Percentiles rank a stretch among this genome's conserved stretches.
phyloP scores from a whole-genome alignment of 2,888 invertebrate genomes.

The Neoscelio sp. region DNA sequence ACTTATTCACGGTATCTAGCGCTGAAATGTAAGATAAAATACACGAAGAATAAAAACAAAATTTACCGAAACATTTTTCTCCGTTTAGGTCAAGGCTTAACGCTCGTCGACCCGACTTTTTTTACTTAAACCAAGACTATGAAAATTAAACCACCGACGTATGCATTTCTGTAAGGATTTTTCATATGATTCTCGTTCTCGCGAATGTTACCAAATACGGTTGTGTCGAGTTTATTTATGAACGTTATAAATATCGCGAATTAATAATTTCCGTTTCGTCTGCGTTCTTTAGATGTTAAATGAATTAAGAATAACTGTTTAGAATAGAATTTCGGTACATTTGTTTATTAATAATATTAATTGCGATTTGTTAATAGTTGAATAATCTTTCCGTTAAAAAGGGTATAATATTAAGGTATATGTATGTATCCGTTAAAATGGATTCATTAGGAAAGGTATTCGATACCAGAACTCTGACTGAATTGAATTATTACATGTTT shows the following conservation, averaged over 20 bases:
- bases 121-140: conserved; percentile 52
- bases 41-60: conserved; percentile 50
- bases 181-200: conserved; percentile 7
- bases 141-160: conserved; percentile 51
- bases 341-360: no score
- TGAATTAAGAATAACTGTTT: no score
- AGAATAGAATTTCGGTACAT: no score
- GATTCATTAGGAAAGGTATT: no score
- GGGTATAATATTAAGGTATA: no score
- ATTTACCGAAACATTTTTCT: conserved; percentile 58
- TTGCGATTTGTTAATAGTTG: no score
- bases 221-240: neutral
- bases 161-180: conserved; percentile 34
- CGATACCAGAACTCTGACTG: no score
- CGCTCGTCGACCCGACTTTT: conserved; percentile 50
- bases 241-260: neutral
- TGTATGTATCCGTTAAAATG: no score
- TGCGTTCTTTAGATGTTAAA: no score
- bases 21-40: conserved; percentile 58
- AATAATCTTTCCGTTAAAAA: no score
- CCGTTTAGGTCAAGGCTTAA: conserved; percentile 65
- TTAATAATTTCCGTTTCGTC: no score
- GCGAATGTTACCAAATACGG: neutral
- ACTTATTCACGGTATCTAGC: conserved; percentile 19
- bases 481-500: no score